phyloP scores from a whole-genome alignment of 2,888 invertebrate species.

The Abrostola tripartita region DNA sequence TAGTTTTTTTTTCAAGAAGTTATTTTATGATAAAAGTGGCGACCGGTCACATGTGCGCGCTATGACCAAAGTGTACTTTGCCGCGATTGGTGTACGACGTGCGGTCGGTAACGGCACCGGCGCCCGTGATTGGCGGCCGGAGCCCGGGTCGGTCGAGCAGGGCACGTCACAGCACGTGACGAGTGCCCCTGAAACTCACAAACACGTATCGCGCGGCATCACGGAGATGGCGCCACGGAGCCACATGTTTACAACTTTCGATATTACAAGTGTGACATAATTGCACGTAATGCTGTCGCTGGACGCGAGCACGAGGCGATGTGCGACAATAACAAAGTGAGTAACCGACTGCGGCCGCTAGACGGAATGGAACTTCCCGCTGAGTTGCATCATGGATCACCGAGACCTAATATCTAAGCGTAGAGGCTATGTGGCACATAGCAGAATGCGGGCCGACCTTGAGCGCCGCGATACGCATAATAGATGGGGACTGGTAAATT shows the following conservation, averaged over 20 bases:
- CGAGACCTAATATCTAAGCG: not conserved
- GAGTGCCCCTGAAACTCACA: constrained; percentile 58
- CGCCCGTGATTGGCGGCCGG: constrained; percentile 64
- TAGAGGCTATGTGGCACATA: not conserved
- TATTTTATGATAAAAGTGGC: constrained; percentile 50
- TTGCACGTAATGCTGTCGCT: constrained; percentile 66
- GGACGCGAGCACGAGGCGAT: constrained; percentile 35
- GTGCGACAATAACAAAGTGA: constrained; percentile 55
- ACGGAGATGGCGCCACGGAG: constrained; percentile 70
- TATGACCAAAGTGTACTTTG: constrained; percentile 66
- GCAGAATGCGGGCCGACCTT: constrained; percentile 27
- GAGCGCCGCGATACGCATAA: constrained; percentile 19
- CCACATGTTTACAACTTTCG: constrained; percentile 71
- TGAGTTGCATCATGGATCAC: constrained; percentile 12
- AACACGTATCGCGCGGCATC: constrained; percentile 19
- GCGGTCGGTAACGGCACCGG: constrained; percentile 63
- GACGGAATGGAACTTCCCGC: constrained; percentile 24
- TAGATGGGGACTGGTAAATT: constrained; percentile 8
- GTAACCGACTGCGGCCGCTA: constrained; percentile 27
- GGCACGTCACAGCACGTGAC: constrained; percentile 72
- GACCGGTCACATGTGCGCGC: constrained; percentile 83
- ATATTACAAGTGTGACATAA: constrained; percentile 74
- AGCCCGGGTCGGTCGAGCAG: constrained; percentile 67
- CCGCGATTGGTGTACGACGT: constrained; percentile 68
- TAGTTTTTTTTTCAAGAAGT: constrained; percentile 43